These are phyloP conservation scores for Euphonia xanthogaster DNA, from an alignment of 2,797 vertebrate species.

Conservation along the genomic window DNA sequence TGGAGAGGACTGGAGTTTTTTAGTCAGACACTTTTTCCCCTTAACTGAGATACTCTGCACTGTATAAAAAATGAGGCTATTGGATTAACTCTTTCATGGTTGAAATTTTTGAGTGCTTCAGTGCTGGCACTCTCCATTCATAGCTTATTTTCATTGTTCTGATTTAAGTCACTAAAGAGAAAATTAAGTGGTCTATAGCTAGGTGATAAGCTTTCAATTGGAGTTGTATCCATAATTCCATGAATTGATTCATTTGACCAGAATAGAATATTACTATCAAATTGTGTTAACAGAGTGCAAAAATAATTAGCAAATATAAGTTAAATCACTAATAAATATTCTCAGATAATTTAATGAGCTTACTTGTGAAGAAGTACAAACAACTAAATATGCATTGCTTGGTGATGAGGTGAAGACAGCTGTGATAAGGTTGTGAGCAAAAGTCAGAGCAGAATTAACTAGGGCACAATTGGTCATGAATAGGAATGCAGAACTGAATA, in stretches of 20 bases:
- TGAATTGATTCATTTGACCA: background rate
- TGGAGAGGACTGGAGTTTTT: background rate
- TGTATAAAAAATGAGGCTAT: background rate
- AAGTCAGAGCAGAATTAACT: background rate
- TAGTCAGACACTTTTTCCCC: background rate
- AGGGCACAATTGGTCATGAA: background rate
- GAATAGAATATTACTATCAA: background rate
- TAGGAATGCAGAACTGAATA: background rate
- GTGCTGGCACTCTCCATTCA: background rate
- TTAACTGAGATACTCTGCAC: background rate
- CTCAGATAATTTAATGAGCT: background rate
- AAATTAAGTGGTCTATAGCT: background rate
- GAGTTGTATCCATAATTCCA: background rate
- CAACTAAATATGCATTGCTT: background rate
- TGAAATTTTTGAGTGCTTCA: background rate
- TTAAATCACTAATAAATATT: background rate
- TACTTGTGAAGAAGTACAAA: background rate
- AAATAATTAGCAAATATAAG: background rate
- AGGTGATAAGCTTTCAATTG: background rate
- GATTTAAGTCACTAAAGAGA: background rate
- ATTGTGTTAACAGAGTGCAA: background rate
- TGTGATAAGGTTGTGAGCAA: background rate
- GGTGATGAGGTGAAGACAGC: background rate
- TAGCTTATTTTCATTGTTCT: background rate
- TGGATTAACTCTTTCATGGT: background rate